A percentile compares a stretch with the other conserved stretches of the same genome.
Evolutionary conservation across 2,888 invertebrate species (phyloP).

Genomic region (Sphaerophoria rueppellii): DNA sequence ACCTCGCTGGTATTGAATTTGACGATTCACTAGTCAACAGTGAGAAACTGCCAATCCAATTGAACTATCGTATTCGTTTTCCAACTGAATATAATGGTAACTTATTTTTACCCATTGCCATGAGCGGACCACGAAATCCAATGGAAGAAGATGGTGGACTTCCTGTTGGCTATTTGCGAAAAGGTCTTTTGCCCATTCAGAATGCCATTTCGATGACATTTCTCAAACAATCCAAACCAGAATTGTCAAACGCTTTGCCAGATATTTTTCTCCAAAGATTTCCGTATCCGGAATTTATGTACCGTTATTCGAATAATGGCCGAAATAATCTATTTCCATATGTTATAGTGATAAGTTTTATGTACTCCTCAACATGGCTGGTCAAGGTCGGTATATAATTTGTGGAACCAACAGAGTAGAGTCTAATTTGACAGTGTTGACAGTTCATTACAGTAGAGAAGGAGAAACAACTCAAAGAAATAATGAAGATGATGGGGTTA

Average conservation of each 20-base stretch:
- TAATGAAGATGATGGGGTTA: constrained; percentile 94
- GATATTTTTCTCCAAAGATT: constrained; percentile 74
- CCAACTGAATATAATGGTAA: constrained; percentile 76
- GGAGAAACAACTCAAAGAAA: constrained; percentile 83
- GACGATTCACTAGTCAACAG: constrained; percentile 83
- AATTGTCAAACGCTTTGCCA: constrained; percentile 43
- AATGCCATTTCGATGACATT: constrained; percentile 83
- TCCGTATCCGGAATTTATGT: constrained; percentile 82
- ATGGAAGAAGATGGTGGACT: constrained; percentile 81
- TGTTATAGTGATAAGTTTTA: constrained; percentile 89
- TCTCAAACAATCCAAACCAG: constrained; percentile 69
- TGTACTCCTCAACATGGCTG: constrained; percentile 89
- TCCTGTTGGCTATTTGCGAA: constrained; percentile 82
- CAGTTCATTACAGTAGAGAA: constrained; percentile 77
- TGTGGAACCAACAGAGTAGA: constrained; percentile 28
- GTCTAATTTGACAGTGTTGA: constrained; percentile 63
- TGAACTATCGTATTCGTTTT: constrained; percentile 74
- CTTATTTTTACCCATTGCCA: constrained; percentile 50
- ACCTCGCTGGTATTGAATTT: constrained; percentile 81
- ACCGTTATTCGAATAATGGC: constrained; percentile 86
- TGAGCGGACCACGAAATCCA: constrained; percentile 46
- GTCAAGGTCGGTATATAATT: constrained; percentile 82
- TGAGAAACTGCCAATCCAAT: constrained; percentile 3
- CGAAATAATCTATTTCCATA: constrained; percentile 87
- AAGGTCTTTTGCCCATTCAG: constrained; percentile 87